These are phyloP conservation scores for Heliconius cydno DNA, from an alignment of 2,888 invertebrate species.

Conservation along the genomic window DNA sequence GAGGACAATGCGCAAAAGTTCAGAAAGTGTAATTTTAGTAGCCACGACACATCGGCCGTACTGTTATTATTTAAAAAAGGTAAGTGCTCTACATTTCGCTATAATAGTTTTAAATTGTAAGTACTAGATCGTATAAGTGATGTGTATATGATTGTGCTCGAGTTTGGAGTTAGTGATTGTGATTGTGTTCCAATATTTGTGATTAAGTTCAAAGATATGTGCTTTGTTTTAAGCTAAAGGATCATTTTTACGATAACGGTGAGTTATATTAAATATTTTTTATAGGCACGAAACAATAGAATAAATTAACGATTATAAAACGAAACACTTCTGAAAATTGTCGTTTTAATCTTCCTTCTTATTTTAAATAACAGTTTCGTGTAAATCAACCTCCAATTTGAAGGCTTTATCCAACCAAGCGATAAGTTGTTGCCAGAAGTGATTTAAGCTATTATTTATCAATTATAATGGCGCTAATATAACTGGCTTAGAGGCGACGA, in stretches of 20 bases:
- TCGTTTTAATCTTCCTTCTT: constrained; percentile 12
- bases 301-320: background rate
- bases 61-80: constrained; percentile 67
- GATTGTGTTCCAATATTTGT: background rate
- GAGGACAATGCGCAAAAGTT: too few species aligned
- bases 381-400: constrained; percentile 35
- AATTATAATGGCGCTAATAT: constrained; percentile 5
- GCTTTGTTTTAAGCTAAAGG: background rate
- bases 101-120: background rate
- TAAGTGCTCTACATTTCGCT: constrained; percentile 44
- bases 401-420: constrained; percentile 40
- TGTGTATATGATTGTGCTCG: background rate
- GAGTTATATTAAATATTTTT: background rate
- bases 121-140: background rate
- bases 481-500: background rate
- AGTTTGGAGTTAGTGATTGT: background rate
- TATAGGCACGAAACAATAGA: background rate
- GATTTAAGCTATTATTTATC: constrained; percentile 24
- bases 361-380: constrained; percentile 36
- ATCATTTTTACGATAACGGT: background rate
- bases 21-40: background rate
- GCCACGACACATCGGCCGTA: background rate
- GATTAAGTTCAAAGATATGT: background rate
- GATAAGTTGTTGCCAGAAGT: constrained; percentile 29
- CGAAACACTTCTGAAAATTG: background rate